Conservation (phyloP, 2,113 vertebrate genomes). For the Ailurus styani region DNA sequence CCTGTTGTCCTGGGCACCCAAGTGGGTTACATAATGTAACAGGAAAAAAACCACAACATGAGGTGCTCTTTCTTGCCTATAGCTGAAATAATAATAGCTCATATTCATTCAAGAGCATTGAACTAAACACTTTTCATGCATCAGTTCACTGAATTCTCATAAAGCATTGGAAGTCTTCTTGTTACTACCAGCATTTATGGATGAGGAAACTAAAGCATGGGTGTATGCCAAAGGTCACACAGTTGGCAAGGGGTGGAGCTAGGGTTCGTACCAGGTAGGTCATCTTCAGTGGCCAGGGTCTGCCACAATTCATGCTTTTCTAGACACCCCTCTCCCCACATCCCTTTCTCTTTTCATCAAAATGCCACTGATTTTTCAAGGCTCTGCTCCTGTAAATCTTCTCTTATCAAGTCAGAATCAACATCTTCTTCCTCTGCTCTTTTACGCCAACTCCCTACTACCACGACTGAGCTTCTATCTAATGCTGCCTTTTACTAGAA, state of each 20-base stretch:
- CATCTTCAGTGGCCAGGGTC: not conserved
- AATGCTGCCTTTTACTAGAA: not conserved
- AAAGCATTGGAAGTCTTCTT: not conserved
- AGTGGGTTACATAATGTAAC: not conserved
- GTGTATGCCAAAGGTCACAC: not conserved
- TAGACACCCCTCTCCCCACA: not conserved
- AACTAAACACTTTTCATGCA: not conserved
- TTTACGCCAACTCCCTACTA: not conserved
- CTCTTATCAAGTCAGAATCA: not conserved
- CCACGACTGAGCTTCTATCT: not conserved
- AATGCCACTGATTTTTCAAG: not conserved
- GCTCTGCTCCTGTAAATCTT: not conserved
- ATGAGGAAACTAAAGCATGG: constrained; percentile 23
- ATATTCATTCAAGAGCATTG: not conserved
- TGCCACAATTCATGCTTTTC: not conserved
- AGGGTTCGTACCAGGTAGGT: not conserved
- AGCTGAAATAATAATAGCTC: constrained; percentile 31
- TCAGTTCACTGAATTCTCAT: constrained; percentile 29
- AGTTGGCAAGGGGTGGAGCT: not conserved
- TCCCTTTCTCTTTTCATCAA: not conserved
- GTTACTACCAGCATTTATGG: constrained; percentile 14
- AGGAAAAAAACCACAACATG: not conserved
- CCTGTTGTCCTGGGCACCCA: not conserved
- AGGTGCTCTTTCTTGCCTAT: constrained; percentile 9
- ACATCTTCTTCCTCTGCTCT: not conserved